Evolutionary conservation across 2,888 invertebrate genomes (phyloP), one percentile per base, ranked within the genome.

Genomic region (Allygus modestus): DNA sequence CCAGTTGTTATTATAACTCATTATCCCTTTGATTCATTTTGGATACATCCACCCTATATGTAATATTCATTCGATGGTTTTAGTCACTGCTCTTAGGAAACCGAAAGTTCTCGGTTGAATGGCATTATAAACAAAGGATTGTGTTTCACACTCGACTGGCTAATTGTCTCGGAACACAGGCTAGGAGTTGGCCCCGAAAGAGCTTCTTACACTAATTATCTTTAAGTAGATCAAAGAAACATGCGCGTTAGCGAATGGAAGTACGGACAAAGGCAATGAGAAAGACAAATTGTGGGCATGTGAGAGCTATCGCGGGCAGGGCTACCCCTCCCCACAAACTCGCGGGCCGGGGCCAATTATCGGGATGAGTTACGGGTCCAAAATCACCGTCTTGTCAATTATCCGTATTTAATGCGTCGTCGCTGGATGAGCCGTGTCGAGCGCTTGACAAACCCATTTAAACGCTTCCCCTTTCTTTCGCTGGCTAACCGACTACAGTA

Each of bases 321-420:
- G 1, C 54, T 23, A 2, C 23, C 54, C 23, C 11, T 20, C 54
- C 51, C 51, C 9, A 9, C 51, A 11, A 17, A 11, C n/a, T 17
- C 51, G 1, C 51, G 5, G 69, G 69, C 43, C 33, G 73, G 37
- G 43, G 43, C 73, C 73, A 73, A 73, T 73, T 73, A 73, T 23
- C 41, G 20, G 54, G 20, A 73, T 73, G 73, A 73, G 73, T 73
- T 73, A 73, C 73, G 73, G 31, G 69, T 28, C 69, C 69, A 31
- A 33, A 69, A 69, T 69, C 69, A 33, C 69, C 69, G 28, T 69
- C 69, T 69, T 69, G 69, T 69, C 69, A 69, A 69, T 69, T 69
- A 69, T 33, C 69, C 69, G 69, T 69, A 69, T 69, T 69, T 69
- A 69, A 69, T 69, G 69, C 33, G 69, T 7, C 31, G 17, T 1